phyloP scores from a whole-genome alignment of 1,140 invertebrate species.

The Drosophila insularis region DNA sequence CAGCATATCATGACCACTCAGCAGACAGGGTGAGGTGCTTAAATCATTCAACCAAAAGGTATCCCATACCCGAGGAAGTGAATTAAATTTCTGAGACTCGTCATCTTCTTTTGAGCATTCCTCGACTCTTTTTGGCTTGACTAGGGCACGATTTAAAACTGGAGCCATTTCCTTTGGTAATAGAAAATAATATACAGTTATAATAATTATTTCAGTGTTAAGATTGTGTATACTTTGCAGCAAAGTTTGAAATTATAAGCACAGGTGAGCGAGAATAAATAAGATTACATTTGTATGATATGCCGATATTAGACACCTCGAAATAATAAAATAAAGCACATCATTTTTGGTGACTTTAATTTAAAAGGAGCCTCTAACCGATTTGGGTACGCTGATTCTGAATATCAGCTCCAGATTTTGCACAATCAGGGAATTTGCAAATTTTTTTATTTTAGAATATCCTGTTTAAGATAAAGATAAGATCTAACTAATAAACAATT shows the following conservation, averaged over 20 bases:
- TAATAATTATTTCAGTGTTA: not conserved
- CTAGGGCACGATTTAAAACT: not conserved
- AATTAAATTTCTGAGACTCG: not conserved
- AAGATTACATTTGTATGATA: too few species aligned
- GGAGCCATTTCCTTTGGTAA: not conserved
- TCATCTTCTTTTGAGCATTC: conserved; percentile 19
- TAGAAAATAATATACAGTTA: not conserved
- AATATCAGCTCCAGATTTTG: too few species aligned
- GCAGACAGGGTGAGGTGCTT: accelerated
- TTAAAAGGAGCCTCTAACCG: too few species aligned
- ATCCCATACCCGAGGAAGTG: conserved; percentile 16
- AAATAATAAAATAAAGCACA: too few species aligned
- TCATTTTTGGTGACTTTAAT: too few species aligned
- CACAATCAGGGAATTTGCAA: too few species aligned
- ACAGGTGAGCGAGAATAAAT: not conserved
- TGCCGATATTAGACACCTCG: too few species aligned
- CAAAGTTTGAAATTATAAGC: not conserved
- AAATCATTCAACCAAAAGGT: conserved; percentile 47
- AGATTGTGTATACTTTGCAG: not conserved
- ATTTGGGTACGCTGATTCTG: too few species aligned
- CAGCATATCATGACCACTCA: not conserved
- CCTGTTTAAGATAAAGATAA: too few species aligned
- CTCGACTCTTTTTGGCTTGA: not conserved
- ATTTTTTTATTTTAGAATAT: too few species aligned
- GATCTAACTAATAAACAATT: too few species aligned